These are phyloP conservation scores for Bombus terrestris DNA, from an alignment of 1,140 invertebrate genomes.

Conservation along the genomic window DNA sequence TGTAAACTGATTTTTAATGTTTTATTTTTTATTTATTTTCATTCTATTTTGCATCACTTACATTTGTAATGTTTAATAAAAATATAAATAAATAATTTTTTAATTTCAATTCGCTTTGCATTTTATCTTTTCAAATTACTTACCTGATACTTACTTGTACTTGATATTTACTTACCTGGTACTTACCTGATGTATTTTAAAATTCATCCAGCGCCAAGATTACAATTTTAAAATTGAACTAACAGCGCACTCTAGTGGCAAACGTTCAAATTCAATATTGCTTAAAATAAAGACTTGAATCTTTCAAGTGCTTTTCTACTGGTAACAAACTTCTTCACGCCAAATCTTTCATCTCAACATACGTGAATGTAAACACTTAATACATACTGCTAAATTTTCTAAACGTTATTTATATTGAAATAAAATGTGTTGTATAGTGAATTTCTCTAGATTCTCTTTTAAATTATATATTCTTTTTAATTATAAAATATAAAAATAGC, in stretches of 20 bases:
- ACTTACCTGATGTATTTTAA: neutral
- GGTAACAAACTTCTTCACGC: neutral
- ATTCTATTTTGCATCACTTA: neutral
- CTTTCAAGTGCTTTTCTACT: neutral
- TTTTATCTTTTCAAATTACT: neutral
- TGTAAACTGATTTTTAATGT: neutral
- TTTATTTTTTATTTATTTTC: neutral
- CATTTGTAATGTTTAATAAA: neutral
- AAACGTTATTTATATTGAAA: neutral
- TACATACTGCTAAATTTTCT: neutral
- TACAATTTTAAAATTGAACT: slow-evolving; percentile 22
- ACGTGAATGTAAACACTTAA: neutral
- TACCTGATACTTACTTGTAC: no score
- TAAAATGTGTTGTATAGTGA: neutral
- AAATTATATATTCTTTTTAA: neutral
- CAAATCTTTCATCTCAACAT: neutral
- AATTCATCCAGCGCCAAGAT: neutral
- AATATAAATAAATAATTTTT: neutral
- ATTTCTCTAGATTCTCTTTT: neutral
- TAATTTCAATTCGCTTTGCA: neutral
- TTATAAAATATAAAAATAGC: neutral
- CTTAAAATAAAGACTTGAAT: no score
- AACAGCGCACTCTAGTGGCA: slow-evolving; percentile 5
- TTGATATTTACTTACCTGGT: no score
- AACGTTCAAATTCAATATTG: neutral